Conservation (phyloP, 1,140 invertebrate genomes). For the Drosophila littoralis region DNA sequence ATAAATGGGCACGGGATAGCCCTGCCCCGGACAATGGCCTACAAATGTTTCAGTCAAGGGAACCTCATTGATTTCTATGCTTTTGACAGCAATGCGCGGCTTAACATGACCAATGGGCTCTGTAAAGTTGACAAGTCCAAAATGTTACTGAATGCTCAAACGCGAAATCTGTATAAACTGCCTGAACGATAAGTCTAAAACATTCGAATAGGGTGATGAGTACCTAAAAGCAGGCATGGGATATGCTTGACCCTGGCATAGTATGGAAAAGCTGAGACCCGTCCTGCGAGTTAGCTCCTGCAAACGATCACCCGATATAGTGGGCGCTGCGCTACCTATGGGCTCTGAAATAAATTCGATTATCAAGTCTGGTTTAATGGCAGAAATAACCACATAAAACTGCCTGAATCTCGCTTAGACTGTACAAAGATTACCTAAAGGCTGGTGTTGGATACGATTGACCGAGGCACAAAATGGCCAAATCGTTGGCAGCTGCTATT, state of each 20-base stretch:
- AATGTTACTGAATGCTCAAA: background rate
- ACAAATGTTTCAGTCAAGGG: conserved; percentile 57
- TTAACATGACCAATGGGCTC: conserved; percentile 77
- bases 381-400: background rate
- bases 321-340: conserved; percentile 88
- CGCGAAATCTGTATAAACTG: conserved; percentile 16
- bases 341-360: conserved; percentile 85
- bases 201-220: background rate
- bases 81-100: conserved; percentile 70
- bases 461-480: conserved; percentile 86
- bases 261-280: conserved; percentile 85
- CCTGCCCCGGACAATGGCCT: conserved; percentile 88
- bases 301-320: conserved; percentile 86
- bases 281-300: conserved; percentile 84
- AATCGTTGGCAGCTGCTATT: conserved; percentile 63
- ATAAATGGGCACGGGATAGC: conserved; percentile 88
- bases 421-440: conserved; percentile 84
- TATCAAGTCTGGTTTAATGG: background rate
- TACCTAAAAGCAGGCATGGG: conserved; percentile 88
- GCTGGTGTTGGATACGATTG: conserved; percentile 86
- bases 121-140: conserved; percentile 33
- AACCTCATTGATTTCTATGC: conserved; percentile 72
- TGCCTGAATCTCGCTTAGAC: conserved; percentile 35
- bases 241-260: conserved; percentile 87
- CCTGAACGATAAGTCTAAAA: conserved; percentile 24